Evolutionary conservation across 1,140 invertebrate species (phyloP), one percentile per base, ranked within the genome.

Genomic region (Ceratitis capitata): DNA sequence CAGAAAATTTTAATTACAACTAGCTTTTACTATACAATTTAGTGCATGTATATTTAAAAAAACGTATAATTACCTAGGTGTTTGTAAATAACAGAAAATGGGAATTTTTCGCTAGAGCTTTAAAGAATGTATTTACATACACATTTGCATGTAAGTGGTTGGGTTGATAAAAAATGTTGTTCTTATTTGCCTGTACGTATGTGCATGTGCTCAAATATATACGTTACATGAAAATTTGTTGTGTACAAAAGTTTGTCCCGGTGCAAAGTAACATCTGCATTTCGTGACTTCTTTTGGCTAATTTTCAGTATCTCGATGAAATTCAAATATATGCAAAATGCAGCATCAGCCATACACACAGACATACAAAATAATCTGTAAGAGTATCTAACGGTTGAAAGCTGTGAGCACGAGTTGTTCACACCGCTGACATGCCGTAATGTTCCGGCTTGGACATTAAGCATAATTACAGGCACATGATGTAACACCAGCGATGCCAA

Each of bases 401-500:
- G n/a, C n/a, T n/a, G n/a, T n/a, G n/a, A n/a, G 61, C 61, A 45
- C 45, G 39, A 12, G 39, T 26, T 78, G 69, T 35, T 23, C 42
- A 45, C 39, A 45, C 69, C 39, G 39, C 69, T 47, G 69, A 78
- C 69, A 78, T 39, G 69, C 69, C 69, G 42, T 47, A 78, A 78
- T 78, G 39, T 78, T 78, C 39, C 69, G 69, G 69, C 35, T n/a
- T 23, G 69, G 42, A 78, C 39, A 78, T 78, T 78, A 78, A 45
- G 69, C 69, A 78, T 78, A 78, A 78, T 78, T 78, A 78, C 69
- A 78, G 69, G 69, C 69, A 78, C 7, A 56, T 56, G 51, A 56
- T 56, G 51, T 45, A 45, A 45, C 23, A 14, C 39, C 32, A 39
- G 10, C 58, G 56, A 32, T 3, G 4, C 12, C 35, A 69, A 39